Evolutionary conservation across 2,888 invertebrate genomes (phyloP), one percentile per base, ranked within the genome.

Genomic region (Noctua janthina): DNA sequence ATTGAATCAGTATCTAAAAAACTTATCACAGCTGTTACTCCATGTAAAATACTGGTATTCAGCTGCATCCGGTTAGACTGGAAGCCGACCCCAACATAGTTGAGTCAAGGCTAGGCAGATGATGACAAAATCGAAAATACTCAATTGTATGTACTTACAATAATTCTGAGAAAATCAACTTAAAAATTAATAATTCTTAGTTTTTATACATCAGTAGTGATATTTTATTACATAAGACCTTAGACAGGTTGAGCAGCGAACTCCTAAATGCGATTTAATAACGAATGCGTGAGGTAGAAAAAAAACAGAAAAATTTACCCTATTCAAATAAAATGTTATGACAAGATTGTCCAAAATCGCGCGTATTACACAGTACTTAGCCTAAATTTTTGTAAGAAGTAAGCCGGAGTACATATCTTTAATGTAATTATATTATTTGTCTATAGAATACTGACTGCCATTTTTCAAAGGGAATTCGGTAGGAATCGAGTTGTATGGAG

Each of bases 101-200:
- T 74, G 8, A 8, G 3, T 13, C 7, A 43, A 23, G 6, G 8
- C 23, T 43, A 29, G 2, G 1, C 29, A 11, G 2, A 8, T 1
- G 4, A n/a, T 15, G n/a, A 49, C 29, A 35, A 79, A 54, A 76
- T 74, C 23, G 51, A 46, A 73, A 46, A 76, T 13, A 66, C 56
- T 71, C 84, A 76, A 87, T 54, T 13, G 35, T 62, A 74, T 20
- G 1, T 46, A 84, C 77, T 76, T 13, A 86, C 87, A 84, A 84
- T 51, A 81, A 87, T 73, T 81, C 87, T 1, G 77, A 78, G 20
- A 23, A 43, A 74, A 74, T 68, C 13, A 76, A 80, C 87, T 84
- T 86, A 87, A 74, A 71, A 39, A 1, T 6, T 77, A 84, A 75
- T 76, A 80, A 81, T 81, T 87, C 84, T 84, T 87, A 87, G 15